Evolutionary conservation across 2,797 vertebrate genomes (phyloP).

Genomic region (Pantherophis vulpinus): DNA sequence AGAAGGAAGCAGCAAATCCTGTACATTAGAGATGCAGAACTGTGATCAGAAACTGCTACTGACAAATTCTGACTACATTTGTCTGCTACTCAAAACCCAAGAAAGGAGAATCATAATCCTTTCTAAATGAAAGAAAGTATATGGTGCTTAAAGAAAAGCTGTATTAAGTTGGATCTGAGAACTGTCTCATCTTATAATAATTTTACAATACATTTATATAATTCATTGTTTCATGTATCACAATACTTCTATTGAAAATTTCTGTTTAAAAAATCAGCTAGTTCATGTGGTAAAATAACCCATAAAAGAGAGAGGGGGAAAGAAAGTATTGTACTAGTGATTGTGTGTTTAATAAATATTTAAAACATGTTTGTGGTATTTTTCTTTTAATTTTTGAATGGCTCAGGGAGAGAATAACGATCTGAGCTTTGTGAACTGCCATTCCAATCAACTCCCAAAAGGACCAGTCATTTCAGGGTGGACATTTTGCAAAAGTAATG

Average conservation of each 20-base stretch:
- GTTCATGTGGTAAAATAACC: neutral
- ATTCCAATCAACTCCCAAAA: neutral
- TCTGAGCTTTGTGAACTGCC: neutral
- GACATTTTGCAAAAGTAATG: neutral
- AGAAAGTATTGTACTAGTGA: neutral
- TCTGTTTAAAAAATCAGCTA: neutral
- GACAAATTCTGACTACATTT: neutral
- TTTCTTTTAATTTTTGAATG: neutral
- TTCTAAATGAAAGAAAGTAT: neutral
- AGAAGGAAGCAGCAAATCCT: neutral
- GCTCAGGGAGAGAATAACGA: neutral
- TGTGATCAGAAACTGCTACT: neutral
- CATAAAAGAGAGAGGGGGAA: neutral
- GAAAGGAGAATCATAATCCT: neutral
- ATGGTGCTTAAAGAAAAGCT: neutral
- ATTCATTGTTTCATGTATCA: neutral
- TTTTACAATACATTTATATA: constrained; percentile 7
- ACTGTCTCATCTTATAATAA: neutral
- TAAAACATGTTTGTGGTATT: neutral
- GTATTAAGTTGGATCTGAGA: neutral
- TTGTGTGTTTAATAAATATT: neutral
- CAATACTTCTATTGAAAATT: neutral
- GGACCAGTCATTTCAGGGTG: neutral
- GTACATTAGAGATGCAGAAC: neutral
- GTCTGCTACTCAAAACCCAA: neutral